Conservation (phyloP, 1,140 invertebrate species). For the Pseudachorutes palmiensis region DNA sequence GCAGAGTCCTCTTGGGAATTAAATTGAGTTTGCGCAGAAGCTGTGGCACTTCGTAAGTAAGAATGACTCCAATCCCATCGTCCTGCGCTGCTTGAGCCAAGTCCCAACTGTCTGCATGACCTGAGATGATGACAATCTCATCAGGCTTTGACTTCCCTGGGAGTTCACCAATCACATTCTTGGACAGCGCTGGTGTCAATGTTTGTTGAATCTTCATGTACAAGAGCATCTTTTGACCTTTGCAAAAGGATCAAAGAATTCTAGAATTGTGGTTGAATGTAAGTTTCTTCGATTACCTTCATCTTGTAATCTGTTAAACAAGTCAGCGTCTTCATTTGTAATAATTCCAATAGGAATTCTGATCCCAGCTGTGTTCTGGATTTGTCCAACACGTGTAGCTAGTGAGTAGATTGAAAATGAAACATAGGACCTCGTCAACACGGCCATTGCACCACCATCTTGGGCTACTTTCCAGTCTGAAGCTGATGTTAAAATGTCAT, state of each 20-base stretch:
- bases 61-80: slow-evolving; percentile 71
- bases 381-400: slow-evolving; percentile 34
- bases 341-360: slow-evolving; percentile 49
- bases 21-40: slow-evolving; percentile 60
- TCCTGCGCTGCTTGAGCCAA: slow-evolving; percentile 84
- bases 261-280: background rate
- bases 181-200: background rate
- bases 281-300: slow-evolving; percentile 40
- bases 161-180: slow-evolving; percentile 45
- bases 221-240: background rate
- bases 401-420: slow-evolving; percentile 44
- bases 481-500: too few species aligned
- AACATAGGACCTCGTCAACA: slow-evolving; percentile 46
- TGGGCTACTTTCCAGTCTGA: slow-evolving; percentile 40
- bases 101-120: slow-evolving; percentile 61
- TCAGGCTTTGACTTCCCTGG: slow-evolving; percentile 52
- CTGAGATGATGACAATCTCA: slow-evolving; percentile 68
- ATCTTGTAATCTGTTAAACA: slow-evolving; percentile 45
- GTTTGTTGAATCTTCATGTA: background rate
- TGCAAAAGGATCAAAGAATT: background rate
- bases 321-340: slow-evolving; percentile 50
- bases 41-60: slow-evolving; percentile 66
- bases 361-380: slow-evolving; percentile 41
- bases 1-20: slow-evolving; percentile 58
- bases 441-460: slow-evolving; percentile 46